Base-by-base conservation (phyloP, 2,797 vertebrate genomes). In the Aphelocoma californica region DNA sequence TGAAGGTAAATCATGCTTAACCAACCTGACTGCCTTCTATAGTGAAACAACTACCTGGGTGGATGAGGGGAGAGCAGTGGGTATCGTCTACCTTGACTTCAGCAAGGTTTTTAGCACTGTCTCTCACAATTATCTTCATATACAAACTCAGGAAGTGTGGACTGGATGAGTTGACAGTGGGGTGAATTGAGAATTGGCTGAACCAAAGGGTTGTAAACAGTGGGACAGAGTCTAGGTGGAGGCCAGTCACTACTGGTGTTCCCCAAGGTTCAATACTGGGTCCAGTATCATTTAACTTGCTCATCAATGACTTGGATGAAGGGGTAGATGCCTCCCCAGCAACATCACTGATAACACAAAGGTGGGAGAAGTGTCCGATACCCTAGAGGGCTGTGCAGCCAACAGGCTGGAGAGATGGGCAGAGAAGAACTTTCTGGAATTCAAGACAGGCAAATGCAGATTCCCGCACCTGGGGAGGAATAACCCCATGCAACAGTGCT, bases 1-100 rank as follows among this genome's bases (percentile, higher is more conserved):
- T 69, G 45, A 69, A 58, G 65, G 65, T 38, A 60, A 60, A 60
- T 60, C 57, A 60, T 38, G 34, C 25, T 38, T 60, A 4, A 60
- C 25, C 25, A 60, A 9, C 25, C 34, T 60, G 57, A 60, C 17
- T 19, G 34, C 34, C 17, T 28, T 38, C 57, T 38, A 3, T 8
- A 28, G 34, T 60, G 25, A 38, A 60, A 60, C 57, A 31, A 20
- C 9, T 44, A 20, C 20, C 25, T 42, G 45, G 3, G 10, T 13
- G 8, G 8, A 51, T 31, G 79, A 60, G 7, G 9, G 45, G 36
- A 44, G 31, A 42, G 20, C 36, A 70, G 25, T 8, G 20, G 14
- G 8, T 29, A 19, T 15, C 18, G 16, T 34, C 25, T 19, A 17
- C 32, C 5, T 34, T 0, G 0, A 29, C 25, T 29, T 42, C 19